Percentiles rank a stretch among this genome's conserved stretches.
These are phyloP conservation scores for Proctacanthus coquilletti DNA, from an alignment of 1,140 invertebrate species.

Conservation along the genomic window DNA sequence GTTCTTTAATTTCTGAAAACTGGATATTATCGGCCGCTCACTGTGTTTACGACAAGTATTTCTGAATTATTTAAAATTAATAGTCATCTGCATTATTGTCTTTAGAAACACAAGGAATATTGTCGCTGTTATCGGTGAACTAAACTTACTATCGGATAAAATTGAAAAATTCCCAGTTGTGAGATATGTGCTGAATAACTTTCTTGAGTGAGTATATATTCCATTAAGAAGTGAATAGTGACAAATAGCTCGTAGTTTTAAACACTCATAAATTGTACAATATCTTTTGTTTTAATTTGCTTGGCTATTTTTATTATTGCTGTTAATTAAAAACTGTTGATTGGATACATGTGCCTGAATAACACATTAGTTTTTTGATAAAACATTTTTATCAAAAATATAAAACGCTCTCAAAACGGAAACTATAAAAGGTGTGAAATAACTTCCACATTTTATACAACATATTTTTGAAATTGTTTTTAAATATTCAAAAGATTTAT, in stretches of 20 bases:
- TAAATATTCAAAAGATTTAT: too few relatives aligned
- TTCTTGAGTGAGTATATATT: too few relatives aligned
- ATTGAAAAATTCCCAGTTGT: too few relatives aligned
- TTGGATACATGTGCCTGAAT: too few relatives aligned
- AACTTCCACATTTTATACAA: too few relatives aligned
- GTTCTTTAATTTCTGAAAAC: conserved; percentile 17
- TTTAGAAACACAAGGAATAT: conserved; percentile 13
- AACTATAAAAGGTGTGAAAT: too few relatives aligned
- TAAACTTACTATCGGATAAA: conserved; percentile 14
- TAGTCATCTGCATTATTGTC: not conserved
- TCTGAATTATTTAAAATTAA: not conserved
- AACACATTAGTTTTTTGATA: too few relatives aligned
- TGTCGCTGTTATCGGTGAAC: conserved; percentile 19
- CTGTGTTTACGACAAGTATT: conserved; percentile 21
- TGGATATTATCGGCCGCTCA: conserved; percentile 23
- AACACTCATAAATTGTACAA: conserved; percentile 17
- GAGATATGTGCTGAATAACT: too few relatives aligned
- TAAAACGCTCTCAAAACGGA: too few relatives aligned
- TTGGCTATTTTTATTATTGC: conserved; percentile 6
- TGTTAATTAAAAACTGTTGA: too few relatives aligned
- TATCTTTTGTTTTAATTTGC: conserved; percentile 1
- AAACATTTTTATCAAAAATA: too few relatives aligned
- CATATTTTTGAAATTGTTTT: too few relatives aligned
- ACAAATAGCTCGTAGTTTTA: conserved; percentile 23
- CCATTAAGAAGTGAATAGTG: conserved; percentile 15